Percentiles rank a stretch among this genome's conserved stretches.
Evolutionary conservation across 2,888 invertebrate genomes (phyloP).

Genomic region (Drosophila multiciliata): DNA sequence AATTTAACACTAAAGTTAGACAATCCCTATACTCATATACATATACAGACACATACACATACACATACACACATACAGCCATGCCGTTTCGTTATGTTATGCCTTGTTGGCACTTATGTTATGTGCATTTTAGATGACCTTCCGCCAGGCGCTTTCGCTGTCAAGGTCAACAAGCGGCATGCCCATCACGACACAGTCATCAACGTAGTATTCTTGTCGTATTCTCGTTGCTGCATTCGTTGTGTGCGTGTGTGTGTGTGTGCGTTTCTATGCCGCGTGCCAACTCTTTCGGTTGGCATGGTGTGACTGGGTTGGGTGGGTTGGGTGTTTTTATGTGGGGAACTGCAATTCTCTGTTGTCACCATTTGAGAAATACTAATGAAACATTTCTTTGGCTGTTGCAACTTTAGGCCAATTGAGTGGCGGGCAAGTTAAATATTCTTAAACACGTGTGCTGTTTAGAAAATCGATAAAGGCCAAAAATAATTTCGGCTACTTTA

Average conservation of each 20-base stretch:
- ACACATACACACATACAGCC: not conserved
- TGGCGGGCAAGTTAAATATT: too few relatives aligned
- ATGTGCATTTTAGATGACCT: constrained; percentile 54
- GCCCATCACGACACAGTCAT: constrained; percentile 61
- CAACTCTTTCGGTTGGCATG: not conserved
- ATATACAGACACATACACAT: not conserved
- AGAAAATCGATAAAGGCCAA: too few relatives aligned
- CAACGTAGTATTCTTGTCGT: constrained; percentile 7
- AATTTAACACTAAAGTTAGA: not conserved
- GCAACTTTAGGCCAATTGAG: not conserved
- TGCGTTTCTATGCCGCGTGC: constrained; percentile 19
- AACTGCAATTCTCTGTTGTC: not conserved
- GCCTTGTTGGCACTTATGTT: constrained; percentile 19
- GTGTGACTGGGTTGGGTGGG: not conserved
- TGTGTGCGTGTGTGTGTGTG: not conserved
- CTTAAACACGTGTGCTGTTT: too few relatives aligned
- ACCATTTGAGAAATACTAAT: not conserved
- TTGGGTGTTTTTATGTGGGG: not conserved
- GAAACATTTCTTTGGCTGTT: constrained; percentile 17
- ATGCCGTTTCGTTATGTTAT: constrained; percentile 16
- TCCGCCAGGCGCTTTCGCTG: constrained; percentile 66
- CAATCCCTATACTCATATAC: not conserved
- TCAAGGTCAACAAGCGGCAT: constrained; percentile 81
- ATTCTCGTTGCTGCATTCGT: not conserved
- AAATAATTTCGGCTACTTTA: not conserved